phyloP scores from a whole-genome alignment of 2,888 invertebrate species.

The Micropterix aruncella region DNA sequence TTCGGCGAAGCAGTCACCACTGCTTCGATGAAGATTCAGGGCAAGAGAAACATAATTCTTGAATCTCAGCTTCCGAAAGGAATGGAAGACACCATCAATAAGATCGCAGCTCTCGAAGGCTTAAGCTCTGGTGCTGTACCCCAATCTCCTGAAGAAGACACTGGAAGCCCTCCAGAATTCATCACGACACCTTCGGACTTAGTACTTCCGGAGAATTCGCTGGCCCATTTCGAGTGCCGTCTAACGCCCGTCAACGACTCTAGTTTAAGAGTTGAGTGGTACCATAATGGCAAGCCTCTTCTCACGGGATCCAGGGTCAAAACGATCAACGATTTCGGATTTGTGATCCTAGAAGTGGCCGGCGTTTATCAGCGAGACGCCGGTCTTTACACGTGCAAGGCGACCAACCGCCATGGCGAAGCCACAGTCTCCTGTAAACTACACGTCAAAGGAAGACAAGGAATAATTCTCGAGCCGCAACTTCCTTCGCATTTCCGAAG shows the following conservation, averaged over 20 bases:
- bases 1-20: slow-evolving; percentile 87
- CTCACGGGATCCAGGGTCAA: slow-evolving; percentile 85
- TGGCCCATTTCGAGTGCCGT: slow-evolving; percentile 88
- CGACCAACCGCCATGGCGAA: slow-evolving; percentile 83
- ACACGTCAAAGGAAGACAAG: slow-evolving; percentile 76
- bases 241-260: slow-evolving; percentile 82
- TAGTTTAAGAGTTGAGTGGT: slow-evolving; percentile 94
- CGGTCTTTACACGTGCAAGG: slow-evolving; percentile 85
- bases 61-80: slow-evolving; percentile 87
- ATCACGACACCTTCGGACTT: slow-evolving; percentile 77
- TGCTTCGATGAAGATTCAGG: slow-evolving; percentile 78
- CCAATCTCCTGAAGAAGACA: slow-evolving; percentile 61
- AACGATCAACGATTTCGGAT: slow-evolving; percentile 95
- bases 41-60: slow-evolving; percentile 81
- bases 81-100: slow-evolving; percentile 88
- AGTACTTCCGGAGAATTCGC: slow-evolving; percentile 69
- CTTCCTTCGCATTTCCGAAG: slow-evolving; percentile 74
- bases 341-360: slow-evolving; percentile 90
- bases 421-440: slow-evolving; percentile 78
- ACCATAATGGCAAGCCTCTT: slow-evolving; percentile 89
- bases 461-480: slow-evolving; percentile 80
- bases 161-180: slow-evolving; percentile 82
- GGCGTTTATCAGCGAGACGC: slow-evolving; percentile 90
- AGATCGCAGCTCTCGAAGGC: slow-evolving; percentile 84
- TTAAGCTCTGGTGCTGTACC: slow-evolving; percentile 56